Evolutionary conservation across 2,113 vertebrate genomes (phyloP), one percentile per base, ranked within the genome.

Genomic region (Scortum barcoo): DNA sequence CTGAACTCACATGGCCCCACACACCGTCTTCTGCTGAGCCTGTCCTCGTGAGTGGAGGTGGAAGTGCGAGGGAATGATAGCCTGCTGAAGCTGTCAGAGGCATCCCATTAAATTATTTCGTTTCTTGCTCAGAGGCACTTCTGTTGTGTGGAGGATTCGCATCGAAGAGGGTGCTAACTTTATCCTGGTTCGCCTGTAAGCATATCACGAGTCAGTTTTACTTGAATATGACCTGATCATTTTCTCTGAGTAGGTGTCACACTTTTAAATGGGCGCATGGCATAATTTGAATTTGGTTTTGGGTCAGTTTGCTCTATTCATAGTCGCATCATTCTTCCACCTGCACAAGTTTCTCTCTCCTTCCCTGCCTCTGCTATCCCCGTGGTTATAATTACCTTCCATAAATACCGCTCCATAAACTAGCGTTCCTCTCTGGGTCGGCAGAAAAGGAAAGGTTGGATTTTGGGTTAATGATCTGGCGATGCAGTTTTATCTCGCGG

Each of bases 381-480:
- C 13, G 26, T 78, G 84, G 83, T 85, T 84, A 73, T 93, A 92
- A 94, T 92, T 90, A 85, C 62, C 53, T 92, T 90, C 91, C 89
- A 92, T 92, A 93, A 92, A 93, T 93, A 94, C 75, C 46, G n/a
- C 36, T 42, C 67, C 61, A 82, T 77, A 72, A 86, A 77, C 74
- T 58, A 20, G 63, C 13, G 77, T 74, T 76, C 85, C 79, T 53
- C 81, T 80, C 71, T 71, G 81, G 69, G 75, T 38, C 65, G 77
- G 83, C 69, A 66, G 42, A 63, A 88, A 86, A 79, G 50, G 88
- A 85, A 84, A 90, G 84, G 86, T 88, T 89, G 71, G 79, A 44
- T 89, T 94, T 89, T 91, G 90, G 91, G 92, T 94, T 92, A 94
- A 92, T 92, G 88, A 90, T 85, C 24, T 74, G 42, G 42, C 7